A percentile compares a stretch with the other conserved stretches of the same genome.
Evolutionary conservation across 2,113 vertebrate genomes (phyloP).

Genomic region (Sapayoa aenigma): DNA sequence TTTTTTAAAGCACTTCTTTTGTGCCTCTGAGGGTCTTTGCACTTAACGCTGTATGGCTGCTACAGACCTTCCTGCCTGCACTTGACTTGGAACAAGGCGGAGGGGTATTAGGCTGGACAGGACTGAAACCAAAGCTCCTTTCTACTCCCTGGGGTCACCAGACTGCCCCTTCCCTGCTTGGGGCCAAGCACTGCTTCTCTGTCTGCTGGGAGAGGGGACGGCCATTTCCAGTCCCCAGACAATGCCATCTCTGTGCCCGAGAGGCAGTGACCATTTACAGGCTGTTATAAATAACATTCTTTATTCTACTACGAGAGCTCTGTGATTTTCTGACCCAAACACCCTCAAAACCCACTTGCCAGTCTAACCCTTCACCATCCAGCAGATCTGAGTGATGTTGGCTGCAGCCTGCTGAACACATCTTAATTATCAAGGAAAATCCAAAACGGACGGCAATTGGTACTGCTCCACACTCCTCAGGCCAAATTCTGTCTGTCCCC

Average conservation of each 20-base stretch:
- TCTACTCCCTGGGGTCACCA: background rate
- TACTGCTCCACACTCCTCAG: background rate
- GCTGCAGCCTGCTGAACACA: background rate
- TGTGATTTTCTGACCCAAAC: background rate
- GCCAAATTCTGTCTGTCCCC: background rate
- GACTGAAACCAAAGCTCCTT: constrained; percentile 2
- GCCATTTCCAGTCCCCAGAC: background rate
- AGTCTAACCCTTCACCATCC: fast-evolving
- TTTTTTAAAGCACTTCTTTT: background rate
- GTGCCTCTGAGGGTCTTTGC: background rate
- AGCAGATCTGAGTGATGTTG: background rate
- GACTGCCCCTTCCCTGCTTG: background rate
- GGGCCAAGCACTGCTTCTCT: background rate
- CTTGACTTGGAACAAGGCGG: background rate
- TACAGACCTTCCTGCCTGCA: background rate
- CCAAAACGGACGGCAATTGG: fast-evolving
- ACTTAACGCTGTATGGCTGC: fast-evolving
- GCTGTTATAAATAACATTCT: background rate
- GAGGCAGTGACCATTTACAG: background rate
- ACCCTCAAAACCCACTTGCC: background rate
- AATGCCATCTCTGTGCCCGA: background rate
- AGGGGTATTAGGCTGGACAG: fast-evolving
- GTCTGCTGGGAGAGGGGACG: background rate
- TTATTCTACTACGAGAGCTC: background rate
- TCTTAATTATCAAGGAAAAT: background rate